These are phyloP conservation scores for Branchipolynoe longqiensis DNA, from an alignment of 2,888 invertebrate genomes.

Conservation along the genomic window DNA sequence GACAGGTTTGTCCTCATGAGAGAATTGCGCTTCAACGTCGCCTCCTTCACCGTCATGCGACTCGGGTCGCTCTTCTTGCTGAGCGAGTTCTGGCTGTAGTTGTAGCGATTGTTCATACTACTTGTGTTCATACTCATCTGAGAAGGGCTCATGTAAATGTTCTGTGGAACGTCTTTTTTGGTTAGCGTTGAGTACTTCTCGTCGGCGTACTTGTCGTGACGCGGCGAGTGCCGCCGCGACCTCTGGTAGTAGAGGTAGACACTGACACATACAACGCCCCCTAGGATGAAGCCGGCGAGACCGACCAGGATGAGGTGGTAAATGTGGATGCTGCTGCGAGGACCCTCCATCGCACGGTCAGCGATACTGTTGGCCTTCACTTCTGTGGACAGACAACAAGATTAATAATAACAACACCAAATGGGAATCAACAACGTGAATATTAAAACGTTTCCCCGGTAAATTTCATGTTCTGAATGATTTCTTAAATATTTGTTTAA, in stretches of 20 bases:
- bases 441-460: no score
- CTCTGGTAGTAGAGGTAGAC: constrained; percentile 69
- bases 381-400: no score
- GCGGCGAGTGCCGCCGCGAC: constrained; percentile 33
- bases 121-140: constrained; percentile 63
- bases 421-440: no score
- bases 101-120: constrained; percentile 55
- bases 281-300: constrained; percentile 70
- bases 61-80: constrained; percentile 63
- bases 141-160: constrained; percentile 61
- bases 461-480: no score
- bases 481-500: no score
- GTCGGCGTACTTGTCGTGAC: constrained; percentile 57
- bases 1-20: constrained; percentile 63
- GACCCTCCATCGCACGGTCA: constrained; percentile 37
- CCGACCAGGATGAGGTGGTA: constrained; percentile 71
- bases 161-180: constrained; percentile 53
- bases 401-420: no score
- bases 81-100: constrained; percentile 65
- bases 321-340: constrained; percentile 53
- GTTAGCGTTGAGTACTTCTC: constrained; percentile 51
- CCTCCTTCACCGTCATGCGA: constrained; percentile 69
- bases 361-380: constrained; percentile 25
- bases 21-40: constrained; percentile 68
- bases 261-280: constrained; percentile 69